Evolutionary conservation across 2,888 invertebrate species (phyloP).

Genomic region (Pseudanteris insignis): DNA sequence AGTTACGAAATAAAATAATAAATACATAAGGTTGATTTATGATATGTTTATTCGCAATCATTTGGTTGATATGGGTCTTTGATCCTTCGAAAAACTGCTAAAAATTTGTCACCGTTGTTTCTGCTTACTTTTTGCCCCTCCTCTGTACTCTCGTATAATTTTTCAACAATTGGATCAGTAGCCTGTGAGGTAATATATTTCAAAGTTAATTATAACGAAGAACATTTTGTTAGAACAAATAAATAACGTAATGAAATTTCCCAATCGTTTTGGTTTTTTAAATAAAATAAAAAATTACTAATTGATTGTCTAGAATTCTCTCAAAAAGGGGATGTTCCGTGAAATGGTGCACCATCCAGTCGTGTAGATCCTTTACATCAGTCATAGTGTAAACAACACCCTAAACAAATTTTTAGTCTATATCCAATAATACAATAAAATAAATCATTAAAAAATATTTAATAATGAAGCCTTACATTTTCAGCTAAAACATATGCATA

Average conservation of each 20-base stretch:
- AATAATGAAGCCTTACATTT: conserved; percentile 62
- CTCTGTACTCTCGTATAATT: conserved; percentile 92
- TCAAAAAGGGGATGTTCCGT: conserved; percentile 89
- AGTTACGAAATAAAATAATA: too few species aligned
- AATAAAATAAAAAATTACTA: conserved; percentile 72
- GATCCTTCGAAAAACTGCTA: conserved; percentile 86
- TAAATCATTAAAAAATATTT: neutral
- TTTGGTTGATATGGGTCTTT: conserved; percentile 67
- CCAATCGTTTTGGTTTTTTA: neutral
- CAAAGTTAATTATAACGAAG: too few species aligned
- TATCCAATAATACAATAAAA: neutral
- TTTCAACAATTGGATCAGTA: conserved; percentile 85
- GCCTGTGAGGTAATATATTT: conserved; percentile 66
- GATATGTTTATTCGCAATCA: too few species aligned
- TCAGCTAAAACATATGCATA: conserved; percentile 93
- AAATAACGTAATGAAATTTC: conserved; percentile 2
- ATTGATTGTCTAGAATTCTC: conserved; percentile 76
- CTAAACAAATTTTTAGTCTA: too few species aligned
- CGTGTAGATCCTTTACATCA: conserved; percentile 95
- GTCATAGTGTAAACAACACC: conserved; percentile 95
- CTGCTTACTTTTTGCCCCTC: conserved; percentile 98
- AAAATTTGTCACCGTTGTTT: conserved; percentile 91
- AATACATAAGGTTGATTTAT: too few species aligned
- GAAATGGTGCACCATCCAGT: conserved; percentile 97
- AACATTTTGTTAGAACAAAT: too few species aligned